Evolutionary conservation across 2,113 vertebrate species (phyloP).

Genomic region (Piaya cayana): DNA sequence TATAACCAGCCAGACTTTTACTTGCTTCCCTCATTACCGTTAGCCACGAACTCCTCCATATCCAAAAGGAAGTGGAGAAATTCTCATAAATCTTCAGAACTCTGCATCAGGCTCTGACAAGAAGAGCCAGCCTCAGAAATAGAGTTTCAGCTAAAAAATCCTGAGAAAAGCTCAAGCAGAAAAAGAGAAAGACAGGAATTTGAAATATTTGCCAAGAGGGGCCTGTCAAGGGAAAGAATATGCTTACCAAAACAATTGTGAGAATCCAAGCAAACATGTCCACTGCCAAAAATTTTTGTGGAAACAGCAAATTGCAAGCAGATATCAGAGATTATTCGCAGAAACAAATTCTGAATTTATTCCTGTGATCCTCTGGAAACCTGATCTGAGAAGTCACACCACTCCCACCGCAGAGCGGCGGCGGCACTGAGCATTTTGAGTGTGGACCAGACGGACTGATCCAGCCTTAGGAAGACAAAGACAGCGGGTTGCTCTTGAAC

Average conservation of each 20-base stretch:
- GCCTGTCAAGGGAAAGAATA: conserved; percentile 42
- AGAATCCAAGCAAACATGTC: conserved; percentile 50
- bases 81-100: not conserved
- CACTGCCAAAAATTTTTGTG: conserved; percentile 35
- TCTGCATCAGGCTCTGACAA: not conserved
- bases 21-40: not conserved
- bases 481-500: not conserved
- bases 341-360: not conserved
- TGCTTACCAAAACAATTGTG: conserved; percentile 42
- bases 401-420: not conserved
- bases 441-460: rapidly evolving
- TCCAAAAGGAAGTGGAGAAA: not conserved
- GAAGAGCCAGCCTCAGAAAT: not conserved
- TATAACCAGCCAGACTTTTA: not conserved
- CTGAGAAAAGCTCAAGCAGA: not conserved
- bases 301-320: conserved; percentile 45
- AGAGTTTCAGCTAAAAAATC: not conserved
- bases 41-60: not conserved
- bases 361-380: not conserved
- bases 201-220: conserved; percentile 45
- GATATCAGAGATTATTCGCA: not conserved
- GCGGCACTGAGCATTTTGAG: rapidly evolving
- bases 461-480: rapidly evolving
- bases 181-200: conserved; percentile 31
- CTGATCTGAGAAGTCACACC: not conserved